Evolutionary conservation across 1,140 invertebrate genomes (phyloP).

Genomic region (Pectinophora gossypiella): DNA sequence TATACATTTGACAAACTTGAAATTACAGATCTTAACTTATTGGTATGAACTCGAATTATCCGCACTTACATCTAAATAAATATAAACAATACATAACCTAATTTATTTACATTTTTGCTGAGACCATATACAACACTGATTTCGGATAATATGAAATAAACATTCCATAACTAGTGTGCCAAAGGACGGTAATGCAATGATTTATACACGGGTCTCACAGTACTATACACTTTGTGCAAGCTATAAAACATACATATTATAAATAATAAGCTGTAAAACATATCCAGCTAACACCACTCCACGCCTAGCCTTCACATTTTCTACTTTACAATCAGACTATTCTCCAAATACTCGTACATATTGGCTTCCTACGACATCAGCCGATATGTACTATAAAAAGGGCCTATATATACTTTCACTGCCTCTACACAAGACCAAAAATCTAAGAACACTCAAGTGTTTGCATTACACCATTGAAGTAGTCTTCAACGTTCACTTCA

Average conservation of each 20-base stretch:
- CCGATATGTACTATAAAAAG: no score
- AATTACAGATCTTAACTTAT: not conserved
- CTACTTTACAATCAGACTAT: constrained; percentile 1
- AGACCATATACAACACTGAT: constrained; percentile 2
- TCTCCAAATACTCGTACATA: no score
- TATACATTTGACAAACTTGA: not conserved
- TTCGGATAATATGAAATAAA: no score
- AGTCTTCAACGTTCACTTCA: no score
- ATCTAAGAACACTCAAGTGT: no score
- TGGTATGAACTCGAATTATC: not conserved
- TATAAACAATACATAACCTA: constrained; percentile 24
- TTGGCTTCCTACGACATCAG: no score
- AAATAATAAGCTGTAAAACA: not conserved
- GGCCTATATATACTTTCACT: no score
- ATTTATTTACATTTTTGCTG: constrained; percentile 27
- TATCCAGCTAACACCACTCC: no score
- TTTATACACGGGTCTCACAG: not conserved
- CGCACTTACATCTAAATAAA: constrained; percentile 40
- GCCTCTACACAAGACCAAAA: no score
- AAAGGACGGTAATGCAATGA: no score
- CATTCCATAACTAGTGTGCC: no score
- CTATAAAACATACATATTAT: not conserved
- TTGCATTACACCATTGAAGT: no score
- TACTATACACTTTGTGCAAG: not conserved
- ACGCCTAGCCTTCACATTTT: not conserved